Evolutionary conservation across 2,113 vertebrate species (phyloP).

Genomic region (Budorcas taxicolor): DNA sequence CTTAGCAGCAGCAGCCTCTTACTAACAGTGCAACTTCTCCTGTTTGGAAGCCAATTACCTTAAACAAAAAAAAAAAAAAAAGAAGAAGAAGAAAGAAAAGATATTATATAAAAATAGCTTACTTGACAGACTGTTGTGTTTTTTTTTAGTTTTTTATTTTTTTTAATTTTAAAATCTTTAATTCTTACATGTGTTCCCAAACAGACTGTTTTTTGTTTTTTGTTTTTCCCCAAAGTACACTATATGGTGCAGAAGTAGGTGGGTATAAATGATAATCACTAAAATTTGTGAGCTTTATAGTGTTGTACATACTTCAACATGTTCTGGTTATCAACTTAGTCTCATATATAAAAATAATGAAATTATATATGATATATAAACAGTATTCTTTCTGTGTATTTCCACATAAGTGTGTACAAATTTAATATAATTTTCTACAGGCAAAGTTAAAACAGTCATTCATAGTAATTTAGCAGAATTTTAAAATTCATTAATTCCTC

Average conservation of each 20-base stretch:
- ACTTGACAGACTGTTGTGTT: neutral
- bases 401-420: neutral
- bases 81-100: neutral
- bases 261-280: neutral
- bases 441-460: neutral
- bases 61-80: neutral
- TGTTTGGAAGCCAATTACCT: neutral
- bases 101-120: neutral
- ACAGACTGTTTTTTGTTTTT: neutral
- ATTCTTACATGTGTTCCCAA: no score
- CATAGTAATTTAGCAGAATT: neutral
- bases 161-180: no score
- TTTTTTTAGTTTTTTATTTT: neutral
- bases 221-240: neutral
- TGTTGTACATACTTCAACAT: neutral
- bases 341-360: neutral
- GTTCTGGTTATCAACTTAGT: neutral
- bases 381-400: neutral
- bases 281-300: neutral
- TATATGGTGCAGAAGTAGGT: neutral
- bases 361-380: neutral
- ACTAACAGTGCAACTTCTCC: neutral
- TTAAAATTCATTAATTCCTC: neutral
- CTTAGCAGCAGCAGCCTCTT: neutral
- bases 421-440: neutral